A percentile compares a stretch with the other conserved stretches of the same genome.
phyloP scores from a whole-genome alignment of 2,888 invertebrate species.

The Liopterus haemorrhoidalis region DNA sequence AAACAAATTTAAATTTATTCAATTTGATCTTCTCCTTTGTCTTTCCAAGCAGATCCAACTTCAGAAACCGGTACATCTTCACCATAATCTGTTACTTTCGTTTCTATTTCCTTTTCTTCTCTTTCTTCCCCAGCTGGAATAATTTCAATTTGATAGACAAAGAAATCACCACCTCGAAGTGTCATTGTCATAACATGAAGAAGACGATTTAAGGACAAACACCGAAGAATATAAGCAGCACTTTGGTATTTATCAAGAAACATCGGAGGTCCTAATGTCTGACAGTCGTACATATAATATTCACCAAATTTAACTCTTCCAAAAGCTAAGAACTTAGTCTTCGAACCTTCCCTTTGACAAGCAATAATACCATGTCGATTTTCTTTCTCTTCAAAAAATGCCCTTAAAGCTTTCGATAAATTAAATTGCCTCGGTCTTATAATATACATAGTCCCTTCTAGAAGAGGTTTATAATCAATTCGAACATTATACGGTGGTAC shows the following conservation, averaged over 20 bases:
- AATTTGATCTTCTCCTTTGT: constrained; percentile 11
- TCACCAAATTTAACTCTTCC: constrained; percentile 46
- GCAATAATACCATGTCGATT: constrained; percentile 53
- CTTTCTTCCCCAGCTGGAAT: constrained; percentile 12
- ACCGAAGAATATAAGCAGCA: constrained; percentile 55
- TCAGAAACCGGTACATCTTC: constrained; percentile 17
- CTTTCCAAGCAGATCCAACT: constrained; percentile 5
- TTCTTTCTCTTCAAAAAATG: constrained; percentile 51
- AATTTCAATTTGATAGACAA: constrained; percentile 41
- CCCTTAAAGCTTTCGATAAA: constrained; percentile 55
- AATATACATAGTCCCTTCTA: constrained; percentile 59
- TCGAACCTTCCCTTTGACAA: constrained; percentile 48
- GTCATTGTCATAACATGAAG: constrained; percentile 59
- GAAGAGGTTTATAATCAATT: constrained; percentile 52
- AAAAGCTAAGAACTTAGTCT: constrained; percentile 40
- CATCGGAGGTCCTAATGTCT: constrained; percentile 55
- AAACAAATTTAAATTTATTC: no score
- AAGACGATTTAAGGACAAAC: constrained; percentile 54
- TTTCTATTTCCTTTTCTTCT: constrained; percentile 12
- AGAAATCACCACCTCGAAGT: constrained; percentile 47
- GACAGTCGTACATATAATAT: constrained; percentile 64
- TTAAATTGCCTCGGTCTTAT: constrained; percentile 54
- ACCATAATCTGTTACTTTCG: constrained; percentile 13
- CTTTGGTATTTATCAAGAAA: constrained; percentile 49
- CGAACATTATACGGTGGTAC: constrained; percentile 55